Evolutionary conservation across 53 echinoderm and acorn worm species (phyloP), one percentile per base, ranked within the genome.

Genomic region (Zoroaster sp.): DNA sequence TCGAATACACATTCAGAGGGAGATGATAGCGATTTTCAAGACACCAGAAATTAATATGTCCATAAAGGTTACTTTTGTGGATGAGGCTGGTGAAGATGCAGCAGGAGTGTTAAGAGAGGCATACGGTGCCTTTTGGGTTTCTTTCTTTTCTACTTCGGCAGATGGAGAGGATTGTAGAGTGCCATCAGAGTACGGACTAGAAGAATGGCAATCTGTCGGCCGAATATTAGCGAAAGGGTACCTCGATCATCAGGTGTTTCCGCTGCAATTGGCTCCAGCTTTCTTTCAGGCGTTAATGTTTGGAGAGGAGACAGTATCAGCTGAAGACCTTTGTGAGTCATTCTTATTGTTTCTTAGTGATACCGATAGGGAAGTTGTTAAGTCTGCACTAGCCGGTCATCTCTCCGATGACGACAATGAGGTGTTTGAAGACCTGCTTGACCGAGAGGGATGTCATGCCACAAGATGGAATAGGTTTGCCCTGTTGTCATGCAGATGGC

Each of bases 191-290:
- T 88, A 83, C 18, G 75, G 76, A 0, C 25, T 74, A 6, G 88
- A 92, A 73, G 92, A 89, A 83, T 92, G 92, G 92, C 38, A 74
- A 37, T 30, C 88, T 5, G 28, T 92, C 11, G 92, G 88, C 1
- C 72, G 88, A 33, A 92, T 92, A 28, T 73, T 92, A 39, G 73
- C 66, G 5, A 92, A 92, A 74, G 92, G 88, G 23, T 89, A 35
- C 53, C 63, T 63, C 9, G 92, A 92, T 40, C 72, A 78, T 70
- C 44, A 88, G 41, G 72, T 92, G 23, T 92, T 92, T 41, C 88
- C 88, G 3, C 14, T 92, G 45, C 72, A 88, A 41, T 30, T 91
- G 75, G 87, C 71, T 30, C 91, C 91, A 39, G 91, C 71, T 5
- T 91, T 91, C 43, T 43, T 87, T 39, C 30, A 77, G 47, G 87